phyloP scores from a whole-genome alignment of 37 sponge, comb jelly and placozoan species.

The Hormiphora californensis region DNA sequence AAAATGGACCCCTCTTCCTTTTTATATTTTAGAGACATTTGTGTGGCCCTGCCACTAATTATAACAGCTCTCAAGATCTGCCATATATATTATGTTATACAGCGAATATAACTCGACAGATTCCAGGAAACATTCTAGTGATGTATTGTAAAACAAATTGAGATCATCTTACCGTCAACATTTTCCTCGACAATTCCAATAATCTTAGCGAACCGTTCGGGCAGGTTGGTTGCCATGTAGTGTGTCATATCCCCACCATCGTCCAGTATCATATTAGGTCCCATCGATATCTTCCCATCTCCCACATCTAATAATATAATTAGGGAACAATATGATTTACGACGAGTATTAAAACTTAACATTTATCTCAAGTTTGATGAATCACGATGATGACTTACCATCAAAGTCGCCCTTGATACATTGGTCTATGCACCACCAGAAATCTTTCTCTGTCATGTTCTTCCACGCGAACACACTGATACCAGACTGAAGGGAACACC shows the following conservation, averaged over 20 bases:
- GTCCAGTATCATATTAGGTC: conserved; percentile 66
- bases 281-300: background rate
- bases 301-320: no score
- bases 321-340: no score
- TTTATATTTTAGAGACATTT: no score
- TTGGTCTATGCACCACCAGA: conserved; percentile 95
- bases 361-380: no score
- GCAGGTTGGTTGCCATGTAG: conserved; percentile 64
- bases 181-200: conserved; percentile 84
- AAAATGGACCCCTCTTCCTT: no score
- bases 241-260: conserved; percentile 89
- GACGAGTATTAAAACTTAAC: no score
- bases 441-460: conserved; percentile 70
- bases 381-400: background rate
- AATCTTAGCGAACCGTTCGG: conserved; percentile 63
- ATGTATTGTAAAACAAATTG: no score
- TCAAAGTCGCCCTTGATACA: conserved; percentile 55
- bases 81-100: no score
- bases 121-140: no score
- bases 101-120: no score
- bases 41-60: no score
- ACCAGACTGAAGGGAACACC: conserved; percentile 47
- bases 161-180: conserved; percentile 61
- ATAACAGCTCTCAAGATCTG: no score
- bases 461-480: conserved; percentile 78